A percentile compares a stretch with the other conserved stretches of the same genome.
Conservation (phyloP, 2,113 vertebrate genomes). For the Conger conger region DNA sequence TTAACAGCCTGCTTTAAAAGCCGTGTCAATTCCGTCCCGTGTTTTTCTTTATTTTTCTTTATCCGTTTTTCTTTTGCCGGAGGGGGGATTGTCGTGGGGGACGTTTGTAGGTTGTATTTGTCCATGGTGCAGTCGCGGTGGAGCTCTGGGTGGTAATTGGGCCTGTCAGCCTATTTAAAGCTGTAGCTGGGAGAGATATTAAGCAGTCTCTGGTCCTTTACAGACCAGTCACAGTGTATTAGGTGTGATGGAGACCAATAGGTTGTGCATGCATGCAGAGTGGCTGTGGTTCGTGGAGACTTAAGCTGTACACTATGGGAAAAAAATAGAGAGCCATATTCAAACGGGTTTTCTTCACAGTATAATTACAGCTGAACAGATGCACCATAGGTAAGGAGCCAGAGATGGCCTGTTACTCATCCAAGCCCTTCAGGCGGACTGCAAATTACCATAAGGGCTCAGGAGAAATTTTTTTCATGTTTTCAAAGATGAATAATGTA, state of each 20-base stretch:
- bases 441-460: background rate
- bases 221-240: constrained; percentile 33
- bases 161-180: constrained; percentile 40
- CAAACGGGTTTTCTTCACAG: constrained; percentile 16
- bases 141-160: constrained; percentile 36
- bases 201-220: constrained; percentile 34
- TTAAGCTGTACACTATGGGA: background rate
- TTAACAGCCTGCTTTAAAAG: constrained; percentile 13
- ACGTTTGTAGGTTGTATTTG: constrained; percentile 33
- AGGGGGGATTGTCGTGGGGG: constrained; percentile 20
- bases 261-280: constrained; percentile 11
- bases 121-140: constrained; percentile 24
- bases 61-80: background rate
- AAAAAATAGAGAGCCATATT: background rate
- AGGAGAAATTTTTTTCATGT: background rate
- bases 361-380: background rate
- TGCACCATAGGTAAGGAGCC: background rate
- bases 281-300: constrained; percentile 5
- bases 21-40: constrained; percentile 5
- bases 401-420: background rate
- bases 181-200: constrained; percentile 33
- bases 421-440: background rate
- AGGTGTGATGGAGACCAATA: constrained; percentile 17
- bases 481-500: background rate
- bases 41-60: background rate